Percentiles rank a stretch among this genome's conserved stretches.
Evolutionary conservation across 2,888 invertebrate species (phyloP).

Genomic region (Euzetes globulus): DNA sequence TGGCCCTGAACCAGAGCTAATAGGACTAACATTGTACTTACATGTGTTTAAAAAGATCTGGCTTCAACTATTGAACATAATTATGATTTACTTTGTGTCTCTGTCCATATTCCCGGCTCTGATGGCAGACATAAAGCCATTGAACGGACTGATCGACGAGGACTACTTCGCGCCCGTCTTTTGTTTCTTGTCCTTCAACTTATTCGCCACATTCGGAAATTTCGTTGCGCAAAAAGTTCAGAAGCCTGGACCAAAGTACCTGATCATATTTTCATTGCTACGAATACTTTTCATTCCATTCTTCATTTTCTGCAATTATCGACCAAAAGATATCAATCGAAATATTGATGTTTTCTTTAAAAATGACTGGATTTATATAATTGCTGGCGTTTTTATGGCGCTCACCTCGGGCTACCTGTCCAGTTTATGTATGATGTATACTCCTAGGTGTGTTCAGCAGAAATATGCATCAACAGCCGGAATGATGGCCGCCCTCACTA

Average conservation of each 20-base stretch:
- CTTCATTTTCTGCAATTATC: constrained; percentile 82
- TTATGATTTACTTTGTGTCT: constrained; percentile 82
- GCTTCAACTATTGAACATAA: constrained; percentile 80
- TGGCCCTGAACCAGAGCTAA: neutral
- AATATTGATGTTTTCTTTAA: constrained; percentile 46
- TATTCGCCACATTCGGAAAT: constrained; percentile 84
- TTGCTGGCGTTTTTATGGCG: constrained; percentile 14
- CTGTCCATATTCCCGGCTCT: constrained; percentile 82
- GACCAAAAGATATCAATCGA: constrained; percentile 53
- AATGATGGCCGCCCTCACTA: constrained; percentile 86
- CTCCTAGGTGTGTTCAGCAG: constrained; percentile 74
- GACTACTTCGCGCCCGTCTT: constrained; percentile 63
- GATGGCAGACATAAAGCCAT: constrained; percentile 58
- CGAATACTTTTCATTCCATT: constrained; percentile 76
- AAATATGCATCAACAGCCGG: constrained; percentile 77
- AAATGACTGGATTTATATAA: constrained; percentile 43
- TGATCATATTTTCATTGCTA: constrained; percentile 63
- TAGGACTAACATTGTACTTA: neutral
- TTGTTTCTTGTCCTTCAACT: constrained; percentile 87
- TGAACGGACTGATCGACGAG: constrained; percentile 48
- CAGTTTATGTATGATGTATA: constrained; percentile 88
- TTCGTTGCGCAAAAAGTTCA: constrained; percentile 7
- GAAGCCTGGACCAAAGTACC: constrained; percentile 52
- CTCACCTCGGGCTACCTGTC: constrained; percentile 67
- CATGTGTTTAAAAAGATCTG: constrained; percentile 16